A percentile compares a stretch with the other conserved stretches of the same genome.
Conservation (phyloP, 2,797 vertebrate genomes). For the Coccyzus lansbergi region DNA sequence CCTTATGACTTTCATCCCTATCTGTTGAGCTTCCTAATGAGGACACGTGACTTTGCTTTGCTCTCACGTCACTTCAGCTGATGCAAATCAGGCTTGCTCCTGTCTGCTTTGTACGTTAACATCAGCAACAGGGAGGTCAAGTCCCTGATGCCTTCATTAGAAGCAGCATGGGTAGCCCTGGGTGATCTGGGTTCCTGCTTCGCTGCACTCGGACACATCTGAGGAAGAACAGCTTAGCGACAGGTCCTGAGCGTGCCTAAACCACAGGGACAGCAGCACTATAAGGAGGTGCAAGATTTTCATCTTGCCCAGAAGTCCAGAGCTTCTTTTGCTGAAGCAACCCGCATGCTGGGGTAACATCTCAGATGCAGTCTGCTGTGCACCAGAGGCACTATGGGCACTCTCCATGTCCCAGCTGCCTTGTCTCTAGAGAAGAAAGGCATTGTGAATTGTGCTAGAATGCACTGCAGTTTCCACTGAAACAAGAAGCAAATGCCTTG, state of each 20-base stretch:
- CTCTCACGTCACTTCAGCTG: not conserved
- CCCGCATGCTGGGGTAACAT: not conserved
- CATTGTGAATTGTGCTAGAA: fast-evolving
- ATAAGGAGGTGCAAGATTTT: not conserved
- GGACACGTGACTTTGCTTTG: not conserved
- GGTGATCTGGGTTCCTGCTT: not conserved
- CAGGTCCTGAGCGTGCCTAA: not conserved
- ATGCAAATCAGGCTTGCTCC: not conserved
- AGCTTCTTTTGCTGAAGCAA: not conserved
- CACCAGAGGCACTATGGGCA: fast-evolving
- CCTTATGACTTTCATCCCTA: not conserved
- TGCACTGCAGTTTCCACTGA: fast-evolving
- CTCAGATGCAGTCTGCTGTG: not conserved
- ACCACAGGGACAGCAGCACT: not conserved
- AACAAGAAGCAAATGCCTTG: not conserved
- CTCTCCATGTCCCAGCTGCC: not conserved
- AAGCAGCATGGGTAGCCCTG: not conserved
- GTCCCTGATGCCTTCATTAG: not conserved
- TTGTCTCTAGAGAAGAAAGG: not conserved
- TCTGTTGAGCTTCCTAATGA: constrained; percentile 22
- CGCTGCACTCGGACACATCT: not conserved
- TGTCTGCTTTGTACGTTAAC: not conserved
- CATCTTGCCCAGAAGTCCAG: fast-evolving
- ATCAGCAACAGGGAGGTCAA: not conserved
- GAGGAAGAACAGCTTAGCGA: not conserved